Conservation (phyloP, 2,113 vertebrate species). For the Prochilodus magdalenae region DNA sequence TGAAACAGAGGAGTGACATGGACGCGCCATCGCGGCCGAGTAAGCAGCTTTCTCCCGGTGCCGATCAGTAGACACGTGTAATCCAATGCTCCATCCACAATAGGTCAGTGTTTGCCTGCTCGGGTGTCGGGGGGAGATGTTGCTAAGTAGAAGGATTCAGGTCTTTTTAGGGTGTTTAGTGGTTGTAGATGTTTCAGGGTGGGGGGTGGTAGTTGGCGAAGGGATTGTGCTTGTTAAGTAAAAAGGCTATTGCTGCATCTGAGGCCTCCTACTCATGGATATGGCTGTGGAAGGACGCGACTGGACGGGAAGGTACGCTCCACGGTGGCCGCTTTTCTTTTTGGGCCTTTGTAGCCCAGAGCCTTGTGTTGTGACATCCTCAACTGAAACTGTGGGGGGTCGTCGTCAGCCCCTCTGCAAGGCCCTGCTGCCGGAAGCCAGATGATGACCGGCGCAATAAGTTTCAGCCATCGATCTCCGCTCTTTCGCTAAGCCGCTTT, state of each 20-base stretch:
- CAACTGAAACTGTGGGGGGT: constrained; percentile 8
- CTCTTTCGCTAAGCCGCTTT: background rate
- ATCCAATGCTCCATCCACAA: constrained; percentile 59
- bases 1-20: background rate
- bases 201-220: constrained; percentile 56
- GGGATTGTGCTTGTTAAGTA: constrained; percentile 33
- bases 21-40: background rate
- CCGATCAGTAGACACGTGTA: constrained; percentile 50
- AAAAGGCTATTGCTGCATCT: background rate
- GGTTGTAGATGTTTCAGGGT: constrained; percentile 48
- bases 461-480: background rate
- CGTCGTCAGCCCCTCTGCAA: too few relatives aligned
- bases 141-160: constrained; percentile 59
- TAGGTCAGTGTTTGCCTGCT: constrained; percentile 62
- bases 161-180: constrained; percentile 47
- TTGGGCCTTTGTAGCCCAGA: background rate
- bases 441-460: background rate
- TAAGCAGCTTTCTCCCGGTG: constrained; percentile 1
- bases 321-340: too few relatives aligned
- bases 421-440: background rate
- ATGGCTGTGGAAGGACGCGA: background rate
- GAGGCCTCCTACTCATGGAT: constrained; percentile 4
- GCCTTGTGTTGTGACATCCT: constrained; percentile 49
- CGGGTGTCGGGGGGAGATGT: constrained; percentile 52
- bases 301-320: background rate